Evolutionary conservation across 2,797 vertebrate genomes (phyloP).

Genomic region (Acrocephalus scirpaceus): DNA sequence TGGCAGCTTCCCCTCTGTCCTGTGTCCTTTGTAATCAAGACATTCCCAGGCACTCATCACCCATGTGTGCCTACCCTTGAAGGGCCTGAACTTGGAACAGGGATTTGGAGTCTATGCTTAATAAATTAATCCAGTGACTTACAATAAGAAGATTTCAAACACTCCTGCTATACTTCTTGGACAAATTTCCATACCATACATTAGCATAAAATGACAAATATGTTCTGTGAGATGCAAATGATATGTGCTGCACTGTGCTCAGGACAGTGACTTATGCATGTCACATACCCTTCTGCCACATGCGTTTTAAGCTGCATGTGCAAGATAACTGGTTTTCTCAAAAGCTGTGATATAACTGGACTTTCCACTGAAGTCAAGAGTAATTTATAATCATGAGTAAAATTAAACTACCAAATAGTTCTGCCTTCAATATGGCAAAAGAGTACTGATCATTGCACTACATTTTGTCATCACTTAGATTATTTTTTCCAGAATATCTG

Average conservation of each 20-base stretch:
- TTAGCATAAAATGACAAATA: background rate
- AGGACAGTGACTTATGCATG: background rate
- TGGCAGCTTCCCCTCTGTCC: background rate
- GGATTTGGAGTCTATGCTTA: background rate
- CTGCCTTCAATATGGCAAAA: background rate
- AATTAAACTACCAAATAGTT: background rate
- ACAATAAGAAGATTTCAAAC: slow-evolving; percentile 2
- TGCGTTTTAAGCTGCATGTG: background rate
- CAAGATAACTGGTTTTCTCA: slow-evolving; percentile 45
- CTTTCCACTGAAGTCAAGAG: background rate
- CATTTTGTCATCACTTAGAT: background rate
- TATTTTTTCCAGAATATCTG: background rate
- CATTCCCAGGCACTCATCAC: background rate
- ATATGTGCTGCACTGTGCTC: background rate
- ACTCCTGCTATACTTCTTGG: background rate
- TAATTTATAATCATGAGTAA: background rate
- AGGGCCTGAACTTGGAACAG: background rate
- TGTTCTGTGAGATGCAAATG: rapidly evolving
- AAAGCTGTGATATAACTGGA: background rate
- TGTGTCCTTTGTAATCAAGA: background rate
- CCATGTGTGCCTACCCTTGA: background rate
- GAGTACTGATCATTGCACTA: background rate
- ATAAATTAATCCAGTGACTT: background rate
- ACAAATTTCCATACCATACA: background rate
- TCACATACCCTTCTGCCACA: background rate